These are phyloP conservation scores for Sisyra nigra DNA, from an alignment of 2,888 invertebrate genomes.

Conservation along the genomic window DNA sequence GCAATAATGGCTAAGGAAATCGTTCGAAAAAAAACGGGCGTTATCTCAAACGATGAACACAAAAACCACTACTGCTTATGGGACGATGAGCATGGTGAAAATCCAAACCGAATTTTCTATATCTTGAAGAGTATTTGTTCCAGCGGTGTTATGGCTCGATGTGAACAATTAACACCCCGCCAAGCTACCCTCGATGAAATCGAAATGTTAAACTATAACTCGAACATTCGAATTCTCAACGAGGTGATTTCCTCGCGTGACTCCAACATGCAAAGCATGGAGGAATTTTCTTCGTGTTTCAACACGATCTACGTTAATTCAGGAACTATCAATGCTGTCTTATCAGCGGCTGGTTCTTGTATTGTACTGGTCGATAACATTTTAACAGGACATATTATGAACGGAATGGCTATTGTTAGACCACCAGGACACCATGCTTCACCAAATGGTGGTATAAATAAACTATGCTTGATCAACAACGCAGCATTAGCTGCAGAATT, in stretches of 20 bases:
- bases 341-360: slow-evolving; percentile 62
- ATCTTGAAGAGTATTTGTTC: slow-evolving; percentile 12
- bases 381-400: slow-evolving; percentile 46
- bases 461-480: slow-evolving; percentile 89
- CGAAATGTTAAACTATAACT: slow-evolving; percentile 52
- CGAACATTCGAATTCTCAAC: slow-evolving; percentile 64
- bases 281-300: no score
- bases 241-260: slow-evolving; percentile 35
- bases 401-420: slow-evolving; percentile 72
- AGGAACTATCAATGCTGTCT: slow-evolving; percentile 65
- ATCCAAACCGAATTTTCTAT: slow-evolving; percentile 55
- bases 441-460: slow-evolving; percentile 64
- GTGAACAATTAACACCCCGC: no score
- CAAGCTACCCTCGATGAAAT: no score
- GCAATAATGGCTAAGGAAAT: no score
- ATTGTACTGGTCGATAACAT: slow-evolving; percentile 62
- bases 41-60: no score
- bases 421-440: slow-evolving; percentile 88
- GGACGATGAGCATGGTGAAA: slow-evolving; percentile 68
- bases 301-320: slow-evolving; percentile 9
- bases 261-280: not conserved
- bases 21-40: no score
- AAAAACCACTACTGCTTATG: slow-evolving; percentile 45
- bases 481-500: slow-evolving; percentile 73
- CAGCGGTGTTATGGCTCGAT: no score